Evolutionary conservation across 53 echinoderm and acorn worm species (phyloP).

Genomic region (Henricia sp.): DNA sequence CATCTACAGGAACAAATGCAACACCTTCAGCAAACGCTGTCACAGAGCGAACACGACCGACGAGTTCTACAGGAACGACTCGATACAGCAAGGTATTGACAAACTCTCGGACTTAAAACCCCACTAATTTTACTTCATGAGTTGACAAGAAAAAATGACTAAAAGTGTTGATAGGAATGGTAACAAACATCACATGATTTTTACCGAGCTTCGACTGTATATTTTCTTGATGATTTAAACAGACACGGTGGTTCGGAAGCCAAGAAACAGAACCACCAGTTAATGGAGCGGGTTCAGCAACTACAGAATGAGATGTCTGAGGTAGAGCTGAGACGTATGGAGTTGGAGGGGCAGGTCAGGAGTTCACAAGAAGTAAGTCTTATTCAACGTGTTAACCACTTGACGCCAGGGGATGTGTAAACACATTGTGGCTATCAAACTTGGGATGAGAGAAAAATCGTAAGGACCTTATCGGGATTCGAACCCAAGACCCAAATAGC

Average conservation of each 20-base stretch:
- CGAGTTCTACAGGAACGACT: slow-evolving; percentile 92
- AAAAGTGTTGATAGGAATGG: too few relatives aligned
- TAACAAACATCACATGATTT: too few relatives aligned
- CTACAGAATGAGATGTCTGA: slow-evolving; percentile 89
- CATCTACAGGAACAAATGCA: slow-evolving; percentile 83
- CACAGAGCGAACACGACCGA: slow-evolving; percentile 88
- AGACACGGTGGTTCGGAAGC: slow-evolving; percentile 84
- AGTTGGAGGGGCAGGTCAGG: slow-evolving; percentile 80
- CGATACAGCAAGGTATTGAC: slow-evolving; percentile 84
- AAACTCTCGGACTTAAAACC: too few relatives aligned
- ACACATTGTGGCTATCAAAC: too few relatives aligned
- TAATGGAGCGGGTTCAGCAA: slow-evolving; percentile 87
- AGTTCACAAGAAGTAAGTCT: slow-evolving; percentile 46
- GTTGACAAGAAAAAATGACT: too few relatives aligned
- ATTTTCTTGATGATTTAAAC: not conserved
- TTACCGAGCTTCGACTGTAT: too few relatives aligned
- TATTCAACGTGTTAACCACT: too few relatives aligned
- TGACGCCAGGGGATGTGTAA: too few relatives aligned
- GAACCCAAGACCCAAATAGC: too few relatives aligned
- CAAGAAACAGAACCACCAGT: slow-evolving; percentile 96
- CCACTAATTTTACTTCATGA: too few relatives aligned
- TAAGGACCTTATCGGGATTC: too few relatives aligned
- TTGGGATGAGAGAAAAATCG: too few relatives aligned
- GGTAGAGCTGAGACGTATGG: slow-evolving; percentile 81
- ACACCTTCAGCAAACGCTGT: slow-evolving; percentile 77